Evolutionary conservation across 2,888 invertebrate species (phyloP).

Genomic region (Ametastegia equiseti): DNA sequence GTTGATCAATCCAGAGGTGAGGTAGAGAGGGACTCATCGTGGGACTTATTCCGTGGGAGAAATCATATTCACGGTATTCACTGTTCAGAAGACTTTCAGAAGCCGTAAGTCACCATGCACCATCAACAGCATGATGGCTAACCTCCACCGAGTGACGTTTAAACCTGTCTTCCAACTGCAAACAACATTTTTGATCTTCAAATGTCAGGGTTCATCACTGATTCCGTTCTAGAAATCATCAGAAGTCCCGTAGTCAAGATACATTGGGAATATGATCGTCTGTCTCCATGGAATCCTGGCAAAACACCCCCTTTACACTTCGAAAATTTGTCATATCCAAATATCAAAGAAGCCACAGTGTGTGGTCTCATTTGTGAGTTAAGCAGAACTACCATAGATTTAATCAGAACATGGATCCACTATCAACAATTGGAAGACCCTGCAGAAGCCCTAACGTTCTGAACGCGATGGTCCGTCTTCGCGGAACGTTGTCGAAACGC

Average conservation of each 20-base stretch:
- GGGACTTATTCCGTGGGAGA: constrained; percentile 20
- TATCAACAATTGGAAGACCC: too few species aligned
- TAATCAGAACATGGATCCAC: too few species aligned
- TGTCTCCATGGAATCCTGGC: not conserved
- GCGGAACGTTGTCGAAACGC: too few species aligned
- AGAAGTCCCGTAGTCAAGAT: not conserved
- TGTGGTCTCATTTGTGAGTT: too few species aligned
- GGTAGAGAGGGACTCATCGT: constrained; percentile 13
- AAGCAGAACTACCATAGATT: too few species aligned
- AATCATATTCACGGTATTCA: not conserved
- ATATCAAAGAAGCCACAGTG: too few species aligned
- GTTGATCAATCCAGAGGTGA: not conserved
- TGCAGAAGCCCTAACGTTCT: too few species aligned
- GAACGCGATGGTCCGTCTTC: too few species aligned
- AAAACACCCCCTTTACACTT: not conserved
- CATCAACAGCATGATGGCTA: not conserved
- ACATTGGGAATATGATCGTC: not conserved
- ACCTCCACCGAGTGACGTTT: not conserved
- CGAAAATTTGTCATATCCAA: too few species aligned
- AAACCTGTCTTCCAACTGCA: not conserved
- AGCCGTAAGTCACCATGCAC: too few species aligned
- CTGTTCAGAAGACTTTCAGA: not conserved
- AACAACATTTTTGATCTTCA: not conserved
- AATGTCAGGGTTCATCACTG: not conserved
- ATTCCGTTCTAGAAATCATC: not conserved